Evolutionary conservation across 2,797 vertebrate genomes (phyloP), one percentile per base, ranked within the genome.

Genomic region (Adrianichthys oophorus): DNA sequence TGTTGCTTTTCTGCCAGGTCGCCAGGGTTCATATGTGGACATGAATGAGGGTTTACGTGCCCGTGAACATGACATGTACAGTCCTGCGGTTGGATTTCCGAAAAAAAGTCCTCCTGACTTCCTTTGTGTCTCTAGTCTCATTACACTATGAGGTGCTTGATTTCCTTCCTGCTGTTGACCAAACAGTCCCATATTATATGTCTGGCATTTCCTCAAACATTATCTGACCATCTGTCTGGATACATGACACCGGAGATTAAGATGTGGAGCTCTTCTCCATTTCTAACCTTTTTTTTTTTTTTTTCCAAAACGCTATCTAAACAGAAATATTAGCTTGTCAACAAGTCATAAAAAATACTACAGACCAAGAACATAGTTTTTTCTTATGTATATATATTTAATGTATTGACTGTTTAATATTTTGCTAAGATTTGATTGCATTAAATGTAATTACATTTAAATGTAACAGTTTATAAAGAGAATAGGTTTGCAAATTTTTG

Each of bases 141-240:
- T 66, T 68, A 84, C 76, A 62, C 80, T 56, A 24, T 15, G 62
- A 52, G 77, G 82, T 82, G 80, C 80, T 69, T 82, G 72, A 84
- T 90, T 89, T 89, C 85, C 52, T 77, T 62, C 45, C 45, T 21
- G 16, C 72, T 88, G 87, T 88, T 91, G 90, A 87, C 84, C 82
- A 90, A 90, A 91, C 88, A 90, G 70, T 79, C 78, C 54, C 68
- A 68, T 84, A 85, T 89, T 82, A 78, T 66, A 87, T 89, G 76
- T 81, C 80, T 75, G 73, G 72, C 72, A 79, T 87, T 76, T 83
- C 76, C 70, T 76, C 63, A 53, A 65, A 65, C 74, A 60, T 55
- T 69, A 82, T 83, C 73, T 71, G 83, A 72, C 74, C 70, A 76
- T 85, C 65, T 74, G 70, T 76, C 63, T 69, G 48, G 79, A 76